A percentile compares a stretch with the other conserved stretches of the same genome.
Evolutionary conservation across 1,140 invertebrate genomes (phyloP).

Genomic region (Scaptomyza pallida): DNA sequence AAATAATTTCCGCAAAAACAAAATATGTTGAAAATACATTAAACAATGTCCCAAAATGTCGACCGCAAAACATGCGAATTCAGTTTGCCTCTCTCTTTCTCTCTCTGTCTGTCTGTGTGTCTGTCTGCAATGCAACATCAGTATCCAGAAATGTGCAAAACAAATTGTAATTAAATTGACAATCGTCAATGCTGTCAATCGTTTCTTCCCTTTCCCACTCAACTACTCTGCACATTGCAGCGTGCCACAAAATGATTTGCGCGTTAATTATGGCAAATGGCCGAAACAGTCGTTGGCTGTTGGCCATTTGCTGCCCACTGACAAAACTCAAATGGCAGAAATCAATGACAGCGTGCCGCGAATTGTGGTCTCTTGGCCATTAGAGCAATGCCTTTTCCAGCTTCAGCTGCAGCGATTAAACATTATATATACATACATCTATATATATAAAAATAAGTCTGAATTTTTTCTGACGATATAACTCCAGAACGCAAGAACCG

Average conservation of each 20-base stretch:
- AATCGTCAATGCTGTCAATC: constrained; percentile 31
- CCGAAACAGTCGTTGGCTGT: constrained; percentile 13
- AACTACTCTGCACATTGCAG: neutral
- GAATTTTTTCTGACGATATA: too few relatives aligned
- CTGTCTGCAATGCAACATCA: constrained; percentile 27
- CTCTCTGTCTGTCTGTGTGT: too few relatives aligned
- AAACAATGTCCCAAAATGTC: constrained; percentile 68
- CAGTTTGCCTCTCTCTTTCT: neutral
- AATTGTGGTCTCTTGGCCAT: constrained; percentile 59
- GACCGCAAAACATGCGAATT: constrained; percentile 61
- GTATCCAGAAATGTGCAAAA: constrained; percentile 51
- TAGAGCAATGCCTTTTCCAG: constrained; percentile 28
- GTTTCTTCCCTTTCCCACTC: neutral
- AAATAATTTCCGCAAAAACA: constrained; percentile 62
- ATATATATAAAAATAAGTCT: too few relatives aligned
- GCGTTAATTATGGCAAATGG: constrained; percentile 65
- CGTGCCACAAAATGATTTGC: constrained; percentile 48
- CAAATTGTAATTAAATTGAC: constrained; percentile 78
- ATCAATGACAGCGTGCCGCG: constrained; percentile 53
- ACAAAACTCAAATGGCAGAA: constrained; percentile 39
- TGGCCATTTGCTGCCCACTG: constrained; percentile 12
- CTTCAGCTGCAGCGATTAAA: constrained; percentile 22
- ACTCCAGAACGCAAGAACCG: too few relatives aligned
- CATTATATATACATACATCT: constrained; percentile 4
- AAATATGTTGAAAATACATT: constrained; percentile 72